Evolutionary conservation across 2,797 vertebrate genomes (phyloP).

Genomic region (Falco biarmicus): DNA sequence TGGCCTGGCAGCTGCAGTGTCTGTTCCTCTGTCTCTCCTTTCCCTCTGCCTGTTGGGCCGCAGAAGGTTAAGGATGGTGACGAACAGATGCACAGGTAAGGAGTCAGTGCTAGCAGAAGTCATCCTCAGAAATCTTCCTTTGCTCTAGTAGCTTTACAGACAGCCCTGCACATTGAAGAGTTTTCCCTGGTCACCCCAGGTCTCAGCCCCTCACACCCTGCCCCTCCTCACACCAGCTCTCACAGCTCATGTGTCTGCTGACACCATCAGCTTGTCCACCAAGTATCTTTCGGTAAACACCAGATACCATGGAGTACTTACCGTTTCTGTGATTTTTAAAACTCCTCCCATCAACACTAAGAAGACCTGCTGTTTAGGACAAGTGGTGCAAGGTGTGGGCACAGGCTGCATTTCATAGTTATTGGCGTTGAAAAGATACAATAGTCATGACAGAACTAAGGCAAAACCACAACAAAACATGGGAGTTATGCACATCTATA

Average conservation of each 20-base stretch:
- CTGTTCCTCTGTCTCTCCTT: background rate
- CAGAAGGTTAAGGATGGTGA: background rate
- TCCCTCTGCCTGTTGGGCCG: background rate
- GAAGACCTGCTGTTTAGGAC: background rate
- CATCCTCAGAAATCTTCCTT: background rate
- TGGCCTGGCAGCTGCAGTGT: background rate
- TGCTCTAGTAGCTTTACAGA: background rate
- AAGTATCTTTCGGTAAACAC: background rate
- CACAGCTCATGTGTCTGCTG: background rate
- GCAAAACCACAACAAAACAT: background rate
- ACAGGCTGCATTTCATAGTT: background rate
- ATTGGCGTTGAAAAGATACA: background rate
- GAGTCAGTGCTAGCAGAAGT: background rate
- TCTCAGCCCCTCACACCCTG: background rate
- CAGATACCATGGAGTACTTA: rapidly evolving
- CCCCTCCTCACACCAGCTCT: rapidly evolving
- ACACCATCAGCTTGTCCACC: background rate
- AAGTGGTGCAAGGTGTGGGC: background rate
- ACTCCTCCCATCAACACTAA: background rate
- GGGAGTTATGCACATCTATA: background rate
- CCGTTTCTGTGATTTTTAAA: background rate
- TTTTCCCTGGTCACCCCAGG: background rate
- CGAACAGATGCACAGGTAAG: background rate
- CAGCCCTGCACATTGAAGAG: background rate
- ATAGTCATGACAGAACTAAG: background rate